Conservation (phyloP, 2,888 invertebrate genomes). For the Tyria jacobaeae region DNA sequence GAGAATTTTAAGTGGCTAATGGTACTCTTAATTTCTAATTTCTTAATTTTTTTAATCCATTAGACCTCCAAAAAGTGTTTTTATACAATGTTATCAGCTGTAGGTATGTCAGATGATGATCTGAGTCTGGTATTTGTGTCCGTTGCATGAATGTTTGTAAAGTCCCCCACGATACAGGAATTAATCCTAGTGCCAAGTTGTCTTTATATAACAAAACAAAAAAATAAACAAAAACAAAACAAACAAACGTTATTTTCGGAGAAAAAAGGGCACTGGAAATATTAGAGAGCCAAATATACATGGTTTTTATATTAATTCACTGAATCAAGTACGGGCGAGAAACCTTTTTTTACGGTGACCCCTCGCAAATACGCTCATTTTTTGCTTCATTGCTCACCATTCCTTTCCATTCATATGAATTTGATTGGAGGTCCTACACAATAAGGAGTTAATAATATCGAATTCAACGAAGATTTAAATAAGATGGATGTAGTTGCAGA, state of each 20-base stretch:
- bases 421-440: slow-evolving; percentile 6
- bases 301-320: slow-evolving; percentile 1
- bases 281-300: not conserved
- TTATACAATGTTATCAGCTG: too few relatives aligned
- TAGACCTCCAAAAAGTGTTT: too few relatives aligned
- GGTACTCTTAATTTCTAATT: too few relatives aligned
- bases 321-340: not conserved
- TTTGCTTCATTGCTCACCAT: slow-evolving; percentile 13
- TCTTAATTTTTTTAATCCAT: too few relatives aligned
- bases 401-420: slow-evolving; percentile 5
- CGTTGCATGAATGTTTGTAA: too few relatives aligned
- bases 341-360: slow-evolving; percentile 3
- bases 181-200: too few relatives aligned
- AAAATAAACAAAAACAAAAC: too few relatives aligned
- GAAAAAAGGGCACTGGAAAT: not conserved
- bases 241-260: not conserved
- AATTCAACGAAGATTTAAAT: not conserved
- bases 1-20: too few relatives aligned
- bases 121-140: too few relatives aligned
- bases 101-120: too few relatives aligned
- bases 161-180: too few relatives aligned
- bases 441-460: slow-evolving; percentile 4
- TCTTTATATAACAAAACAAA: too few relatives aligned
- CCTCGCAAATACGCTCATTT: slow-evolving; percentile 7
- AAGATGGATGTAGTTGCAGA: not conserved